Evolutionary conservation across 2,113 vertebrate genomes (phyloP).

Genomic region (Verasper variegatus): DNA sequence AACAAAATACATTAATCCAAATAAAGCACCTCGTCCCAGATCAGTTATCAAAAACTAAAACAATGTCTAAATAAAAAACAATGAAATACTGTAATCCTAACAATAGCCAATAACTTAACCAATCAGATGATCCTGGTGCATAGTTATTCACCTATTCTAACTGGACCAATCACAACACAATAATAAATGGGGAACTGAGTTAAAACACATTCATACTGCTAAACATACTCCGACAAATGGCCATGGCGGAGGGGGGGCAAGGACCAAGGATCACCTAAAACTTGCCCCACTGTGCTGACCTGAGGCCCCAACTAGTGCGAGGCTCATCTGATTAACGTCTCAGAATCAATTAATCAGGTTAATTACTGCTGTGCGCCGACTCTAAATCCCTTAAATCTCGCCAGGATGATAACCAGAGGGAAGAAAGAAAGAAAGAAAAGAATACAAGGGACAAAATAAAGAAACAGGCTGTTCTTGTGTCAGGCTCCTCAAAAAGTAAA

Average conservation of each 20-base stretch:
- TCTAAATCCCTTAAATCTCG: constrained; percentile 63
- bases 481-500: neutral
- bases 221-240: neutral
- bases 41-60: too few species aligned
- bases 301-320: constrained; percentile 57
- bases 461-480: neutral
- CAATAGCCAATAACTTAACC: constrained; percentile 25
- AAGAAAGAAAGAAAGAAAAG: neutral
- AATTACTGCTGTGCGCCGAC: constrained; percentile 59
- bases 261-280: constrained; percentile 22
- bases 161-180: neutral
- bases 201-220: neutral
- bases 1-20: too few species aligned
- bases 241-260: neutral
- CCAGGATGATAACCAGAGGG: constrained; percentile 28
- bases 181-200: neutral
- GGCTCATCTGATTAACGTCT: constrained; percentile 74
- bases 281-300: constrained; percentile 25
- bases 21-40: too few species aligned
- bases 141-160: neutral
- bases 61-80: neutral
- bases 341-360: constrained; percentile 80
- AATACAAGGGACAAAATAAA: neutral
- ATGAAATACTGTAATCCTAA: constrained; percentile 16
- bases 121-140: constrained; percentile 20